phyloP scores from a whole-genome alignment of 2,888 invertebrate species.

The Suillia variegata region DNA sequence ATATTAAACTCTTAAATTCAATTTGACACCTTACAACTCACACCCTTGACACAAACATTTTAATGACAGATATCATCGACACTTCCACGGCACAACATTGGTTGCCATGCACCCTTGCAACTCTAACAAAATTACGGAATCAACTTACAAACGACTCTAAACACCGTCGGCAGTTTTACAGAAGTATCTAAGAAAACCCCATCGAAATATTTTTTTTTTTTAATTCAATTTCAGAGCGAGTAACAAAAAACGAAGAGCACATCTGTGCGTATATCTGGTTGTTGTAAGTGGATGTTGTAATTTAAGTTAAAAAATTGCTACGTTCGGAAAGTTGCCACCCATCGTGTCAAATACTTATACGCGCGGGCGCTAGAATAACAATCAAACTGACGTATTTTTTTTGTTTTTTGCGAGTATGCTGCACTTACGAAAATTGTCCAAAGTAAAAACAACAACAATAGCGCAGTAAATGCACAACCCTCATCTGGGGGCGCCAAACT shows the following conservation, averaged over 20 bases:
- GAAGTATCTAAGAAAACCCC: conserved; percentile 5
- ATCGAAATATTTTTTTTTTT: conserved; percentile 42
- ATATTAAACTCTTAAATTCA: too few species aligned
- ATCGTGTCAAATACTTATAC: conserved; percentile 8
- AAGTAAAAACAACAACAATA: not conserved
- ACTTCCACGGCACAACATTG: too few species aligned
- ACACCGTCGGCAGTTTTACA: conserved; percentile 38
- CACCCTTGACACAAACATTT: too few species aligned
- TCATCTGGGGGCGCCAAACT: conserved; percentile 32
- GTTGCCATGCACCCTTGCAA: too few species aligned
- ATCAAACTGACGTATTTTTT: conserved; percentile 41
- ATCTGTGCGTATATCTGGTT: conserved; percentile 30
- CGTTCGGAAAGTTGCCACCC: conserved; percentile 4
- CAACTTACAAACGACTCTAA: conserved; percentile 46
- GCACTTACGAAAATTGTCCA: not conserved
- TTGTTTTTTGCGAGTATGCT: not conserved
- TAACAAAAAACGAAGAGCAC: conserved; percentile 38
- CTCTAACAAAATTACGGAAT: too few species aligned
- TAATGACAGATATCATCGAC: too few species aligned
- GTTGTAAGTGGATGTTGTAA: conserved; percentile 25
- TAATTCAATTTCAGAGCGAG: conserved; percentile 45
- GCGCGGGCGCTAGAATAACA: conserved; percentile 29
- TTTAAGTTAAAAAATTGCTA: conserved; percentile 21
- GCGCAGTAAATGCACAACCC: conserved; percentile 19
- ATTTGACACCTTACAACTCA: too few species aligned